These are phyloP conservation scores for Drosophila ambigua DNA, from an alignment of 1,140 invertebrate genomes.

Conservation along the genomic window DNA sequence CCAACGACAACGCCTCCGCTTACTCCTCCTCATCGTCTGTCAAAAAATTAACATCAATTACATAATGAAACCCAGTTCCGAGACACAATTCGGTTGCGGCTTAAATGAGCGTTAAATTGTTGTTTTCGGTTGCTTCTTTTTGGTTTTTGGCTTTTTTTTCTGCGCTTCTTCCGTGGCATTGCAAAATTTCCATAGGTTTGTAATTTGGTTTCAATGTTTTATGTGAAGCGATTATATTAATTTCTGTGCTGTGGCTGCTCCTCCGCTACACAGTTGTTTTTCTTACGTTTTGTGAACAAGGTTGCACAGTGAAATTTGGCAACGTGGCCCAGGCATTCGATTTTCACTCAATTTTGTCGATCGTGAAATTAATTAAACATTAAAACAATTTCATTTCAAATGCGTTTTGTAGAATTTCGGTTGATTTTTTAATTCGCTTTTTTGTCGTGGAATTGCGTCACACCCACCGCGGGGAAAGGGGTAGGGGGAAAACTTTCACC, in stretches of 20 bases:
- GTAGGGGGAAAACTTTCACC: constrained; percentile 32
- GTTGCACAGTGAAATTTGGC: constrained; percentile 26
- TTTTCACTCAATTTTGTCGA: constrained; percentile 12
- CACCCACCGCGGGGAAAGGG: not conserved
- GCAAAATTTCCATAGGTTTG: constrained; percentile 1
- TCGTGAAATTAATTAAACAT: constrained; percentile 39
- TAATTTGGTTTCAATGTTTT: constrained; percentile 23
- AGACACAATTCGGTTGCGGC: constrained; percentile 32
- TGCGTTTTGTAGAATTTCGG: constrained; percentile 41
- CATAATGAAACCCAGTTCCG: constrained; percentile 54
- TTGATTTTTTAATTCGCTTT: constrained; percentile 1
- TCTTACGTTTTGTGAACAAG: constrained; percentile 8
- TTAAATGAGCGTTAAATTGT: constrained; percentile 39
- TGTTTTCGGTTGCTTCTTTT: constrained; percentile 18
- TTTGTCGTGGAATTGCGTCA: constrained; percentile 29
- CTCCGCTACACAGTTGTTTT: too few relatives aligned
- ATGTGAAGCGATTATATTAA: constrained; percentile 35
- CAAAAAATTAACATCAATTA: constrained; percentile 59
- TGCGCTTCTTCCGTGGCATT: constrained; percentile 16
- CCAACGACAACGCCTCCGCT: not conserved
- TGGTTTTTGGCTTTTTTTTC: constrained; percentile 10
- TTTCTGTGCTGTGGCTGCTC: constrained; percentile 5
- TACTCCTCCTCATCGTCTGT: not conserved
- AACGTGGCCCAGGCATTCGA: constrained; percentile 13
- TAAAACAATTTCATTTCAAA: constrained; percentile 35